Conservation (phyloP, 2,888 invertebrate genomes). For the Tetheella fluctuosa region DNA sequence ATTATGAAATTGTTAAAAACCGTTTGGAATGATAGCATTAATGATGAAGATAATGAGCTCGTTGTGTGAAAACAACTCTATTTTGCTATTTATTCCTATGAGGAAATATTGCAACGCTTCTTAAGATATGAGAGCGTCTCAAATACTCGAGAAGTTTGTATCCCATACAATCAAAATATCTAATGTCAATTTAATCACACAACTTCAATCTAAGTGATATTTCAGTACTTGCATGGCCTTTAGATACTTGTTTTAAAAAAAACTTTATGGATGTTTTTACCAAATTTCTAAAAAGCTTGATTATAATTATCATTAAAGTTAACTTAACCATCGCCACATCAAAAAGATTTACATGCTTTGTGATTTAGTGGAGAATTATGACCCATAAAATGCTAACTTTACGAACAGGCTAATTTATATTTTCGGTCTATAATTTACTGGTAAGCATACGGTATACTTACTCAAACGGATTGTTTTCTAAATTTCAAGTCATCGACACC, state of each 20-base stretch:
- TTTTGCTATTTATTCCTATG: no score
- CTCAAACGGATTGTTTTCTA: conserved; percentile 17
- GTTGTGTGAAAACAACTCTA: no score
- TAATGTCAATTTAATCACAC: no score
- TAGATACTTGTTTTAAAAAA: no score
- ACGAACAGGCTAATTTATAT: neutral
- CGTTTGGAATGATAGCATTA: neutral
- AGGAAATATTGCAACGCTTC: no score
- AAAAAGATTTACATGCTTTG: neutral
- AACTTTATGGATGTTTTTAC: no score
- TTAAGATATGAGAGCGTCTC: no score
- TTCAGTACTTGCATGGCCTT: no score
- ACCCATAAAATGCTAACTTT: neutral
- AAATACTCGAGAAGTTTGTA: no score
- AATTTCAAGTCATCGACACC: conserved; percentile 22
- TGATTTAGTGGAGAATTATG: neutral
- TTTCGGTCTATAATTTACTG: conserved; percentile 5
- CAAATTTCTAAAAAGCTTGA: neutral
- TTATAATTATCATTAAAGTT: neutral
- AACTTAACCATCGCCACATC: neutral
- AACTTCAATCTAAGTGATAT: no score
- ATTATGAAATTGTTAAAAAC: neutral
- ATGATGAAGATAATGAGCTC: no score
- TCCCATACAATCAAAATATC: no score
- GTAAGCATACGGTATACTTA: neutral